A percentile compares a stretch with the other conserved stretches of the same genome.
phyloP scores from a whole-genome alignment of 2,888 invertebrate genomes.

The Muschampia plurimacula region DNA sequence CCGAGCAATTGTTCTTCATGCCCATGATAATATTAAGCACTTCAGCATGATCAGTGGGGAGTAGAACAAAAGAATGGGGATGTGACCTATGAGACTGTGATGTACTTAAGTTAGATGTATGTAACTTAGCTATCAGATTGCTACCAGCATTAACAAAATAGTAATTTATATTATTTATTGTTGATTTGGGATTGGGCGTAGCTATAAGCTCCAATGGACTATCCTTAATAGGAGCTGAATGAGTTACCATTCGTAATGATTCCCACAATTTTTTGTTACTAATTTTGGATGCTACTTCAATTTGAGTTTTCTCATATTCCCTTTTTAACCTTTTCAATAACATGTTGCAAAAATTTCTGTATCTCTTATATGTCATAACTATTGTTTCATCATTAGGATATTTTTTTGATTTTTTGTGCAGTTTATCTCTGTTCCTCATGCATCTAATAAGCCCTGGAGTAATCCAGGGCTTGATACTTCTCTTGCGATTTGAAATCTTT shows the following conservation, averaged over 20 bases:
- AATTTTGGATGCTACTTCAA: constrained; percentile 28
- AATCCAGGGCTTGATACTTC: constrained; percentile 37
- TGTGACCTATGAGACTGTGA: not conserved
- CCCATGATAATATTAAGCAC: constrained; percentile 20
- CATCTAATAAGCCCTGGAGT: constrained; percentile 41
- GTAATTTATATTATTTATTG: constrained; percentile 7
- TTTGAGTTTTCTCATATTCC: constrained; percentile 37
- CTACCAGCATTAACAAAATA: constrained; percentile 29
- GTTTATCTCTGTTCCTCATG: constrained; percentile 33
- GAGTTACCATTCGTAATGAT: constrained; percentile 35
- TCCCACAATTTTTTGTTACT: constrained; percentile 43
- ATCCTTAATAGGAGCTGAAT: constrained; percentile 12
- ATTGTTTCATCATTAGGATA: constrained; percentile 39
- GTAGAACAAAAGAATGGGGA: constrained; percentile 21
- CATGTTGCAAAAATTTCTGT: constrained; percentile 42
- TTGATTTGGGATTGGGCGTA: not conserved
- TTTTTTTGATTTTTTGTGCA: constrained; percentile 36
- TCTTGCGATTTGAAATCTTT: constrained; percentile 5
- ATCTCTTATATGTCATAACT: constrained; percentile 40
- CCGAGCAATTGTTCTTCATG: constrained; percentile 20
- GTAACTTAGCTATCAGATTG: too few relatives aligned
- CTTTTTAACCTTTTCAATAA: constrained; percentile 42
- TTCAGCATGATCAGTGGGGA: constrained; percentile 29
- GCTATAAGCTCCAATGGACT: constrained; percentile 6
- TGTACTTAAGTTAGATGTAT: too few relatives aligned